Evolutionary conservation across 2,797 vertebrate species (phyloP).

Genomic region (Sebastes steindachneri): DNA sequence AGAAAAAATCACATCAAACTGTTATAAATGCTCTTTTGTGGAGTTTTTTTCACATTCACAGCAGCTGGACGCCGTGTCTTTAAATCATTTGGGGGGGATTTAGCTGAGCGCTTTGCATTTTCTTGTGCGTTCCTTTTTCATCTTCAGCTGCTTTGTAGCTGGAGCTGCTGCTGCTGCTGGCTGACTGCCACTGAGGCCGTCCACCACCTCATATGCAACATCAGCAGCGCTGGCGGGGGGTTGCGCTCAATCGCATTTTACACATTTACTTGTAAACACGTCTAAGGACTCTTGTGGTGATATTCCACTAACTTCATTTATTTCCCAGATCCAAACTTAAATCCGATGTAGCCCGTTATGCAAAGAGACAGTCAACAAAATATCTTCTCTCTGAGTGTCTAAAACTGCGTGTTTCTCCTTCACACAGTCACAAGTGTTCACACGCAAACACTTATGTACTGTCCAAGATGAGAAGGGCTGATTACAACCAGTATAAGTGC

Average conservation of each 20-base stretch:
- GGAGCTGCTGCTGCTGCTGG: conserved; percentile 17
- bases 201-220: conserved; percentile 1
- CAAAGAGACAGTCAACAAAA: not conserved
- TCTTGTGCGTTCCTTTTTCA: conserved; percentile 46
- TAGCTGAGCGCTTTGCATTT: conserved; percentile 44
- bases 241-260: not conserved
- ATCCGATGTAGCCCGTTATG: not conserved
- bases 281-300: not conserved
- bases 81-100: conserved; percentile 52
- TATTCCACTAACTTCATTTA: not conserved
- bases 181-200: conserved; percentile 13
- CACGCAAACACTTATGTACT: not conserved
- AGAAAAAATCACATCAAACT: conserved; percentile 29
- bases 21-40: conserved; percentile 34
- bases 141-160: conserved; percentile 41
- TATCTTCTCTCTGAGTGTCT: not conserved
- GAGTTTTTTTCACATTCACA: not conserved
- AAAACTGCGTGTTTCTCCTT: not conserved
- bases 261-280: not conserved
- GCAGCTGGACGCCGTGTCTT: conserved; percentile 5
- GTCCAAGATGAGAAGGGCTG: no score
- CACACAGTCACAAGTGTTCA: not conserved
- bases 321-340: not conserved
- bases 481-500: not conserved
- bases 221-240: not conserved